Evolutionary conservation across 2,113 vertebrate genomes (phyloP).

Genomic region (Scomber scombrus): DNA sequence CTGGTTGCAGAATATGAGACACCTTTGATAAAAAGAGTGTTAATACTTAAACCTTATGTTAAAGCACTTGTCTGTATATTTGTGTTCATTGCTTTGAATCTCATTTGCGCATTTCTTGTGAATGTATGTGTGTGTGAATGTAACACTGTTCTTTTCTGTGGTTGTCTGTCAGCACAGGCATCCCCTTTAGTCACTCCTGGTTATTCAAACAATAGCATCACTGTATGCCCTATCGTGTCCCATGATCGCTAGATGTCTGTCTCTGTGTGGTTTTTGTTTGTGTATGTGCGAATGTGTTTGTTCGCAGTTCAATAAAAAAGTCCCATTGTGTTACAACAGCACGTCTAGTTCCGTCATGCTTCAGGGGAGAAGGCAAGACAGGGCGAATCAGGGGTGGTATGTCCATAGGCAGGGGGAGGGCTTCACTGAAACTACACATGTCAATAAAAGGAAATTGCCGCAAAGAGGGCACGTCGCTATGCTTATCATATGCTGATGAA

Average conservation of each 20-base stretch:
- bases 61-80: constrained; percentile 5
- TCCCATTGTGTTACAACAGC: constrained; percentile 74
- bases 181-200: constrained; percentile 54
- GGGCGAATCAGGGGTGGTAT: constrained; percentile 76
- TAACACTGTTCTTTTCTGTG: constrained; percentile 18
- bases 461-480: constrained; percentile 29
- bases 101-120: not conserved
- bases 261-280: constrained; percentile 50
- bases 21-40: not conserved
- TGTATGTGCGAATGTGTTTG: constrained; percentile 53
- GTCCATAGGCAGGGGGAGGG: constrained; percentile 67
- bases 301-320: constrained; percentile 65
- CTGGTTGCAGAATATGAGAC: constrained; percentile 16
- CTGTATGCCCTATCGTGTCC: constrained; percentile 60
- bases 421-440: constrained; percentile 43
- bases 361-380: constrained; percentile 80
- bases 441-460: constrained; percentile 53
- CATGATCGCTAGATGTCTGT: constrained; percentile 67
- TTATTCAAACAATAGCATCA: constrained; percentile 72
- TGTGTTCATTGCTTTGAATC: not conserved
- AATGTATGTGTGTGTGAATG: constrained; percentile 23
- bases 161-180: constrained; percentile 49
- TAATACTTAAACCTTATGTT: not conserved
- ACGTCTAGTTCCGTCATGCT: constrained; percentile 73
- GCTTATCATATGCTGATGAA: constrained; percentile 38